Evolutionary conservation across 2,888 invertebrate species (phyloP).

Genomic region (Oscheius sp.): DNA sequence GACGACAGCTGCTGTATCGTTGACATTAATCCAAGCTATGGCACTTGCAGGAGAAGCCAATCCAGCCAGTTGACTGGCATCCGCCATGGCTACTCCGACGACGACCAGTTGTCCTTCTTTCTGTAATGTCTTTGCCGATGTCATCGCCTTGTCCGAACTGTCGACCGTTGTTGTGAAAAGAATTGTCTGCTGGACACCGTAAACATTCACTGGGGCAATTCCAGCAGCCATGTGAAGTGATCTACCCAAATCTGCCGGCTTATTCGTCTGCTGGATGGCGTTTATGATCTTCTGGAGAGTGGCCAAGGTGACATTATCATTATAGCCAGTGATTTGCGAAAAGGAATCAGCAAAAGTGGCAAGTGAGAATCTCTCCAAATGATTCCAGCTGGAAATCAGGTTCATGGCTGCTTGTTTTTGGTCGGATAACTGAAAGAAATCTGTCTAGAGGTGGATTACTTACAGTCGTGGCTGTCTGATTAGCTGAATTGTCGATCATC

Average conservation of each 20-base stretch:
- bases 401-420: constrained; percentile 13
- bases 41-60: constrained; percentile 25
- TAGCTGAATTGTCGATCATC: constrained; percentile 22
- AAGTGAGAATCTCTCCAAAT: constrained; percentile 30
- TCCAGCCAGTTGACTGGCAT: neutral
- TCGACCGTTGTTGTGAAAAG: constrained; percentile 25
- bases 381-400: constrained; percentile 26
- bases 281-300: neutral
- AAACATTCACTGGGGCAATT: neutral
- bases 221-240: constrained; percentile 15
- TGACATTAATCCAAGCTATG: constrained; percentile 30
- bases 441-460: neutral
- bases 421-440: constrained; percentile 3
- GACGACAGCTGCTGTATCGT: constrained; percentile 17
- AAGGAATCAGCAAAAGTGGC: constrained; percentile 9
- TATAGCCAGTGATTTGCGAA: neutral
- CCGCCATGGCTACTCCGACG: constrained; percentile 33
- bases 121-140: neutral
- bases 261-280: neutral
- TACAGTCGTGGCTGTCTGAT: constrained; percentile 7
- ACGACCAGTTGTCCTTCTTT: constrained; percentile 18
- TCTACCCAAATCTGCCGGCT: neutral
- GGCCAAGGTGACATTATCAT: neutral
- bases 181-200: constrained; percentile 18
- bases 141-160: neutral